Conservation (phyloP, 1,140 invertebrate genomes). For the Lethrus apterus region DNA sequence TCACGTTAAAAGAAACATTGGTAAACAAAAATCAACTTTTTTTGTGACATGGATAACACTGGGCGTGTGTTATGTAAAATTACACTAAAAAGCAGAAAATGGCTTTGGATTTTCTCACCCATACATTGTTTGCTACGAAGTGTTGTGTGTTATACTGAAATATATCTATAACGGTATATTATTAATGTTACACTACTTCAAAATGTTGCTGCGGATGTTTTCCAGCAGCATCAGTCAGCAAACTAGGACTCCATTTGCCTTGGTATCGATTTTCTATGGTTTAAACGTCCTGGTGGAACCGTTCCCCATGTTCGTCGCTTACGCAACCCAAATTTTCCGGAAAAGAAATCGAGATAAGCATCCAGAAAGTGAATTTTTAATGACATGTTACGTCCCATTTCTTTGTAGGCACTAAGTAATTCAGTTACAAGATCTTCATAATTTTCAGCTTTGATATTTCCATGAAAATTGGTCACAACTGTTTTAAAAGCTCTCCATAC, state of each 20-base stretch:
- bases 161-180: no score
- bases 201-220: no score
- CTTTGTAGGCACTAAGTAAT: not conserved
- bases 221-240: constrained; percentile 34
- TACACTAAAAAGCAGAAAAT: no score
- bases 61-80: no score
- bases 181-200: no score
- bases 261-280: constrained; percentile 30
- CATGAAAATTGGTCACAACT: not conserved
- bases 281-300: constrained; percentile 34
- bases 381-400: constrained; percentile 17
- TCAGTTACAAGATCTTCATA: not conserved
- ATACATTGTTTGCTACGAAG: no score
- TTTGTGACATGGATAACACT: no score
- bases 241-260: constrained; percentile 25
- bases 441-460: constrained; percentile 2
- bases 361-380: constrained; percentile 36
- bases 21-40: no score
- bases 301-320: constrained; percentile 32
- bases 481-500: not conserved
- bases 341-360: constrained; percentile 30
- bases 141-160: no score
- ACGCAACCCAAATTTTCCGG: constrained; percentile 28
- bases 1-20: no score
- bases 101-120: no score